Evolutionary conservation across 1,140 invertebrate species (phyloP).

Genomic region (Polypedilum vanderplanki): DNA sequence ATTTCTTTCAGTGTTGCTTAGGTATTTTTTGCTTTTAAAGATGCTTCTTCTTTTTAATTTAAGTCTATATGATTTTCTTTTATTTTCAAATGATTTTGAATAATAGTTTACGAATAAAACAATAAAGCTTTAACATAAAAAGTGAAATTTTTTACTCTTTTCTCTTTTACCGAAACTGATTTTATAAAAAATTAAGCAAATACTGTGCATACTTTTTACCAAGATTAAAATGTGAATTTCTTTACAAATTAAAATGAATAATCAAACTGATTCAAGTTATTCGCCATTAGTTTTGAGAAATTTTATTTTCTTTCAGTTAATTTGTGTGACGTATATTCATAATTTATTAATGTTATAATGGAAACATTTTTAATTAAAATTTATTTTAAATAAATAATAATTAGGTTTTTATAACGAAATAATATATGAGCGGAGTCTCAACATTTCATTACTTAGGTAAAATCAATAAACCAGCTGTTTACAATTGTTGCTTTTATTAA

Average conservation of each 20-base stretch:
- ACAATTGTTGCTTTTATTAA: not conserved
- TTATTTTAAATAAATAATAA: too few relatives aligned
- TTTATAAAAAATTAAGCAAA: not conserved
- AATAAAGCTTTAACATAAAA: not conserved
- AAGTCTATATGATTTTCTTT: too few relatives aligned
- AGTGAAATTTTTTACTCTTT: slow-evolving; percentile 13
- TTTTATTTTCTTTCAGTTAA: too few relatives aligned
- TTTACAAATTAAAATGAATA: not conserved
- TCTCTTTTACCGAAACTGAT: not conserved
- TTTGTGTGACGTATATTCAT: too few relatives aligned
- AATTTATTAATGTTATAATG: too few relatives aligned
- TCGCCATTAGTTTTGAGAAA: too few relatives aligned
- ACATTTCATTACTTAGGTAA: too few relatives aligned
- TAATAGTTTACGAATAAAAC: not conserved
- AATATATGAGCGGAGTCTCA: too few relatives aligned
- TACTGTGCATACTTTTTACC: not conserved
- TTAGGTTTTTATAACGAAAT: too few relatives aligned
- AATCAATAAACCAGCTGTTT: not conserved
- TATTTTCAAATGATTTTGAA: not conserved
- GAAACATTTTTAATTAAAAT: too few relatives aligned
- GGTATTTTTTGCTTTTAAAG: not conserved
- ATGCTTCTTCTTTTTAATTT: not conserved
- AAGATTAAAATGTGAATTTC: not conserved
- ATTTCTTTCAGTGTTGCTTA: too few relatives aligned
- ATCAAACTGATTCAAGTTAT: too few relatives aligned